Evolutionary conservation across 2,888 invertebrate species (phyloP).

Genomic region (Xestia c-nigrum): DNA sequence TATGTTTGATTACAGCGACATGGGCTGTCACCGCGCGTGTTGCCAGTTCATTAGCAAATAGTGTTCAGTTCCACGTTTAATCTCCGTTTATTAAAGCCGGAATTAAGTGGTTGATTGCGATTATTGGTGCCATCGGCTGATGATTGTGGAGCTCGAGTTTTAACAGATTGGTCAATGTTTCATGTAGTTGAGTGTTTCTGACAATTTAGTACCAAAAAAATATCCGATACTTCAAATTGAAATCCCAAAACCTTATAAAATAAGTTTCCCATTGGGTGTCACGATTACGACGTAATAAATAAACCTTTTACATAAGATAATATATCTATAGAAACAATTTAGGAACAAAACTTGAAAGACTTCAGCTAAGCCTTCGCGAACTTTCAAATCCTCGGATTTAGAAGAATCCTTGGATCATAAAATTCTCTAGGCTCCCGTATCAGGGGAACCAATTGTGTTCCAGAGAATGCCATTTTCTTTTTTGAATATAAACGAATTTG

Average conservation of each 20-base stretch:
- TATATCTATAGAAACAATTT: constrained; percentile 44
- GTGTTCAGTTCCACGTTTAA: constrained; percentile 61
- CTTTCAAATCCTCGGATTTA: constrained; percentile 53
- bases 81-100: constrained; percentile 59
- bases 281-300: constrained; percentile 16
- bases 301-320: neutral
- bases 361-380: constrained; percentile 48
- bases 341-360: constrained; percentile 45
- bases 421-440: constrained; percentile 58
- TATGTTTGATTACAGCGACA: constrained; percentile 54
- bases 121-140: constrained; percentile 34
- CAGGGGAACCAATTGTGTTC: constrained; percentile 60
- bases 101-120: constrained; percentile 52
- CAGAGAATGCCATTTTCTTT: constrained; percentile 47
- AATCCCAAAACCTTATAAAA: constrained; percentile 2
- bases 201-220: neutral
- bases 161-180: constrained; percentile 5
- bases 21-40: constrained; percentile 43
- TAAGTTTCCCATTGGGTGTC: neutral
- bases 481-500: constrained; percentile 67
- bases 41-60: constrained; percentile 59
- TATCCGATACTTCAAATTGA: neutral
- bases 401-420: constrained; percentile 55
- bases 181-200: neutral
- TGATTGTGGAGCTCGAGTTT: constrained; percentile 9